These are phyloP conservation scores for Portevinia maculata DNA, from an alignment of 2,888 invertebrate species.

Conservation along the genomic window DNA sequence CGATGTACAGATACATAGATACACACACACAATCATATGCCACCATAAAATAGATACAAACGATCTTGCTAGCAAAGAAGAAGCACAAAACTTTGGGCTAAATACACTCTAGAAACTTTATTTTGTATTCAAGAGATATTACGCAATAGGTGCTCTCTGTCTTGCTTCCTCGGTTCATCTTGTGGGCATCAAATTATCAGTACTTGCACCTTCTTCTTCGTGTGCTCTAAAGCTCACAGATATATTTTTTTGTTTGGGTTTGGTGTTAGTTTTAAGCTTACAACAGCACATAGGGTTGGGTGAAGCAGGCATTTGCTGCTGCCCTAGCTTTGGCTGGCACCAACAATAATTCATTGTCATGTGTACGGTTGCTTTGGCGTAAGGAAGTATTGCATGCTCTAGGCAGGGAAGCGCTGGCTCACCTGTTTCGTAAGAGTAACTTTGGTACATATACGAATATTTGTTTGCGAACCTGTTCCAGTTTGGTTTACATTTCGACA, in stretches of 20 bases:
- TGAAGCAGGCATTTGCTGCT: conserved; percentile 38
- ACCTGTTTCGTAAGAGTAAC: conserved; percentile 67
- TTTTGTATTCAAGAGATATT: conserved; percentile 15
- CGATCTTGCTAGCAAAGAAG: conserved; percentile 22
- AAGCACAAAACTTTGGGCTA: conserved; percentile 31
- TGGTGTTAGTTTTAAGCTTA: conserved; percentile 45
- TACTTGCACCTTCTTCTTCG: conserved; percentile 68
- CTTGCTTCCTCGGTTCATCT: conserved; percentile 59
- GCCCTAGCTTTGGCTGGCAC: conserved; percentile 1
- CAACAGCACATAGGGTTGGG: conserved; percentile 48
- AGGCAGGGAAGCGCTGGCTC: conserved; percentile 65
- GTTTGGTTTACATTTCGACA: conserved; percentile 58
- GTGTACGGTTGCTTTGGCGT: background rate
- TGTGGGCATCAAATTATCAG: conserved; percentile 62
- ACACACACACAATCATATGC: conserved; percentile 25
- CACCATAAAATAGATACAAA: conserved; percentile 22
- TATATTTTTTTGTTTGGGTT: conserved; percentile 10
- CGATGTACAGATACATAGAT: conserved; percentile 5
- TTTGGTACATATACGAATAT: conserved; percentile 47
- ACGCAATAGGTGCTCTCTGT: conserved; percentile 20
- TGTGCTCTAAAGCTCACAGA: conserved; percentile 56
- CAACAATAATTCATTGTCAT: conserved; percentile 53
- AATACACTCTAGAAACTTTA: background rate
- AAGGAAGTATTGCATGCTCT: conserved; percentile 48
- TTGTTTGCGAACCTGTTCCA: conserved; percentile 50